Percentiles rank a stretch among this genome's conserved stretches.
Conservation (phyloP, 2,888 invertebrate species). For the Sycophila texana region DNA sequence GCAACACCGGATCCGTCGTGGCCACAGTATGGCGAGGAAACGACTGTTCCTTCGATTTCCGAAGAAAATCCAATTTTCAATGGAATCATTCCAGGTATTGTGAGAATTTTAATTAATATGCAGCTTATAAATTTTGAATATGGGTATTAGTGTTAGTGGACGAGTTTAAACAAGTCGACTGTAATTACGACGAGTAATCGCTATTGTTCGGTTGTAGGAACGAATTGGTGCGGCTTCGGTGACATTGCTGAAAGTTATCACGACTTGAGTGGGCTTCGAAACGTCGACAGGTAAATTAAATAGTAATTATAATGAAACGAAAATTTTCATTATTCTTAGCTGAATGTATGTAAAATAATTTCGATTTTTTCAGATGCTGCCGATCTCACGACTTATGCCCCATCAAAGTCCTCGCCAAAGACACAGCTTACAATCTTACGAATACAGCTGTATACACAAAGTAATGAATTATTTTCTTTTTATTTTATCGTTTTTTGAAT, state of each 20-base stretch:
- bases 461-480: conserved; percentile 69
- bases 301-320: too few relatives aligned
- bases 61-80: neutral
- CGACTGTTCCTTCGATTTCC: neutral
- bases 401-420: conserved; percentile 84
- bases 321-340: neutral
- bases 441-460: conserved; percentile 91
- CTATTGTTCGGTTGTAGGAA: conserved; percentile 79
- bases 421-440: conserved; percentile 86
- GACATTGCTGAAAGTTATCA: conserved; percentile 91
- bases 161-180: too few relatives aligned
- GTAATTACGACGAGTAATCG: too few relatives aligned
- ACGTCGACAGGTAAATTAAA: conserved; percentile 67
- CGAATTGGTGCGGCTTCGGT: conserved; percentile 95
- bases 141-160: too few relatives aligned
- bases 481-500: too few relatives aligned
- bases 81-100: conserved; percentile 25
- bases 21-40: conserved; percentile 71
- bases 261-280: conserved; percentile 85
- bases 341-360: neutral
- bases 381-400: conserved; percentile 94
- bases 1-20: too few relatives aligned
- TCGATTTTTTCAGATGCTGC: conserved; percentile 80
- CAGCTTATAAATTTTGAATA: too few relatives aligned
- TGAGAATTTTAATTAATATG: too few relatives aligned